Percentiles rank a stretch among this genome's conserved stretches.
Conservation (phyloP, 2,888 invertebrate species). For the Arctia plantaginis region DNA sequence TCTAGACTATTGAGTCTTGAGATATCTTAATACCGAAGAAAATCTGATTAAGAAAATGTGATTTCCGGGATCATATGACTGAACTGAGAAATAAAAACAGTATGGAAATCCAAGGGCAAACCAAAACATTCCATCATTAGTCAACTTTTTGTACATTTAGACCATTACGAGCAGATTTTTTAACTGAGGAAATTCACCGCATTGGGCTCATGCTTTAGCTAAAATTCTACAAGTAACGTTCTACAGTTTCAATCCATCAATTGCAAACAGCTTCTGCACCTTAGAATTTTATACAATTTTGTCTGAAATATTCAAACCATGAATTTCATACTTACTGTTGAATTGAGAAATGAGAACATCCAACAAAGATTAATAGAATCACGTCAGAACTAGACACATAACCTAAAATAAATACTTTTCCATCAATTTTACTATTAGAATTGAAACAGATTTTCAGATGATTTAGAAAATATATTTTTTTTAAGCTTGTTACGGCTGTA, state of each 20-base stretch:
- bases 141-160: conserved; percentile 47
- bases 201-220: conserved; percentile 18
- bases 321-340: conserved; percentile 1
- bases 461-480: neutral
- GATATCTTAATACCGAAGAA: neutral
- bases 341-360: conserved; percentile 14
- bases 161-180: conserved; percentile 46
- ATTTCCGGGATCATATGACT: neutral
- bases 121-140: conserved; percentile 35
- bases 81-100: conserved; percentile 21
- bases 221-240: conserved; percentile 24
- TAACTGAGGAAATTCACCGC: conserved; percentile 27
- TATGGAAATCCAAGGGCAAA: conserved; percentile 27
- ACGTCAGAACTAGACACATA: conserved; percentile 7
- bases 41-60: neutral
- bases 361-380: conserved; percentile 10
- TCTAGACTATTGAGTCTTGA: neutral
- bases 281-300: conserved; percentile 17
- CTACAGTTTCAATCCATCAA: conserved; percentile 18
- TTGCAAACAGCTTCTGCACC: conserved; percentile 10
- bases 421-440: neutral
- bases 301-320: conserved; percentile 10
- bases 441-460: neutral
- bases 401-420: neutral
- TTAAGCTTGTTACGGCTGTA: too few species aligned